These are phyloP conservation scores for Cisticola juncidis DNA, from an alignment of 2,113 vertebrate genomes.

Conservation along the genomic window DNA sequence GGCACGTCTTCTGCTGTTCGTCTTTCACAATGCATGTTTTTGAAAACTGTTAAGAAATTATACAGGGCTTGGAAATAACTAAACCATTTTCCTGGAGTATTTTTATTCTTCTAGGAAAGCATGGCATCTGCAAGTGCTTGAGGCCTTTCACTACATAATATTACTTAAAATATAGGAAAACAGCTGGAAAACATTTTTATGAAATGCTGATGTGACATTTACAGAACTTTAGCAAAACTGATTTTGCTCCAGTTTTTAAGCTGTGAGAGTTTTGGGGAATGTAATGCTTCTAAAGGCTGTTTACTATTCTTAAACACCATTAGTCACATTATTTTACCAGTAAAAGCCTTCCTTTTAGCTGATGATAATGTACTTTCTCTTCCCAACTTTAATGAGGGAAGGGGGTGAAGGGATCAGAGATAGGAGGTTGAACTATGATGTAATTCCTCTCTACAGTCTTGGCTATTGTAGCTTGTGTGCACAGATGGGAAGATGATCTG, in stretches of 20 bases:
- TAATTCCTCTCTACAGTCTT: background rate
- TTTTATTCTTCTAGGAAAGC: background rate
- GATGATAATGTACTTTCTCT: background rate
- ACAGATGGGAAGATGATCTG: background rate
- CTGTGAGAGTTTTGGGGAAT: background rate
- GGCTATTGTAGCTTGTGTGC: background rate
- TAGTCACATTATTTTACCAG: background rate
- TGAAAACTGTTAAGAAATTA: background rate
- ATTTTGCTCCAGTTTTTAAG: background rate
- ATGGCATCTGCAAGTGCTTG: background rate
- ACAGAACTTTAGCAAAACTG: background rate
- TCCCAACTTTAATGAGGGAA: background rate
- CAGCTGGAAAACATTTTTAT: background rate
- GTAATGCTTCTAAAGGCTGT: background rate
- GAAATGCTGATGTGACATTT: background rate
- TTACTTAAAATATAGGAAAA: background rate
- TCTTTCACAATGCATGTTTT: background rate
- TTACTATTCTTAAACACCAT: background rate
- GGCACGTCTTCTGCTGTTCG: fast-evolving
- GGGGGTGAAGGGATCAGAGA: background rate
- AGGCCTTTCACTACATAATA: background rate
- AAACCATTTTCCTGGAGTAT: background rate
- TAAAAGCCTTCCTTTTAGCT: background rate
- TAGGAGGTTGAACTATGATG: background rate
- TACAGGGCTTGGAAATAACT: background rate